Conservation (phyloP, 1,140 invertebrate species). For the Frieseomelitta varia region DNA sequence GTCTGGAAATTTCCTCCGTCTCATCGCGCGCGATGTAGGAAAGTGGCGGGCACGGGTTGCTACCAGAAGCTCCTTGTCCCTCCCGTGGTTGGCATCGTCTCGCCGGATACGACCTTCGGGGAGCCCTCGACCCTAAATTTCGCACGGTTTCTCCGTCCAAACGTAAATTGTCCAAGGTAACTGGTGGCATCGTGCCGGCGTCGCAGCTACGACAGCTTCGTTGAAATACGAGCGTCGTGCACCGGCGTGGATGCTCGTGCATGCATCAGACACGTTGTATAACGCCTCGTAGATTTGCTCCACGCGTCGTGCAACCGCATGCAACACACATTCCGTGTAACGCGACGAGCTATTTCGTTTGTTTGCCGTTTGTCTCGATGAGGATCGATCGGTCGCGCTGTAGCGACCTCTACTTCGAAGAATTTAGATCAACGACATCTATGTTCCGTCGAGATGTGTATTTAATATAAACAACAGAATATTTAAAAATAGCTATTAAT, state of each 20-base stretch:
- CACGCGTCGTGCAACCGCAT: slow-evolving; percentile 12
- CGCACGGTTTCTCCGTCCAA: background rate
- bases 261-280: slow-evolving; percentile 52
- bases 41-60: background rate
- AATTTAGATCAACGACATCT: too few species aligned
- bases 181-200: slow-evolving; percentile 6
- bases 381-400: slow-evolving; percentile 11
- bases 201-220: slow-evolving; percentile 27
- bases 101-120: background rate
- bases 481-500: too few species aligned
- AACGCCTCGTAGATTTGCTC: slow-evolving; percentile 38
- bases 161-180: slow-evolving; percentile 52
- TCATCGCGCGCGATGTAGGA: slow-evolving; percentile 2
- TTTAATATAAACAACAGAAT: too few species aligned
- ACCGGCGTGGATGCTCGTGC: slow-evolving; percentile 27
- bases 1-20: slow-evolving; percentile 36
- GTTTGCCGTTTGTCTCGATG: background rate
- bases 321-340: slow-evolving; percentile 48
- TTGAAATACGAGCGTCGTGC: slow-evolving; percentile 59
- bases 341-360: slow-evolving; percentile 41
- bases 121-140: slow-evolving; percentile 42
- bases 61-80: too few species aligned
- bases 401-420: too few species aligned
- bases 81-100: slow-evolving; percentile 12
- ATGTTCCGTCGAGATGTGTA: too few species aligned